Percentiles rank a stretch among this genome's conserved stretches.
These are phyloP conservation scores for Catharus bicknelli DNA, from an alignment of 2,113 vertebrate species.

Conservation along the genomic window DNA sequence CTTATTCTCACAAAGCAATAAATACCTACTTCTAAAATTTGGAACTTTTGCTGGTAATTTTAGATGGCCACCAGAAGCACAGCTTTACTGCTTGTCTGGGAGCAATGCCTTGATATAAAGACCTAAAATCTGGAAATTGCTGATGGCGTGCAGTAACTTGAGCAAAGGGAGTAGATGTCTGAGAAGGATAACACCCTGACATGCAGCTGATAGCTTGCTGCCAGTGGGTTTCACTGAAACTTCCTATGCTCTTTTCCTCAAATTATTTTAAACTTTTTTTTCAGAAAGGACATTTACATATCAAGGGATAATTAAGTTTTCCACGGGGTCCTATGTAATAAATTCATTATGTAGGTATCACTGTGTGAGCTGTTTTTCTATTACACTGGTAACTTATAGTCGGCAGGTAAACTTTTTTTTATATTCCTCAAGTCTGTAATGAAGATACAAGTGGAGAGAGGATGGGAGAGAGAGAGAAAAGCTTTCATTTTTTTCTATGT, in stretches of 20 bases:
- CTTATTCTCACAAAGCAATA: slow-evolving; percentile 13
- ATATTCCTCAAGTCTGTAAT: neutral
- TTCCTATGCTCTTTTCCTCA: neutral
- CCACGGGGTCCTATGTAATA: neutral
- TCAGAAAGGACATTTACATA: neutral
- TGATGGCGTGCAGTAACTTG: neutral
- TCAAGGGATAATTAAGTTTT: neutral
- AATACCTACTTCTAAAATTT: slow-evolving; percentile 5
- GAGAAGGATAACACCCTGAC: neutral
- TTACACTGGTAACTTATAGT: neutral
- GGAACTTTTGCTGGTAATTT: neutral
- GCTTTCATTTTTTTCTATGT: neutral
- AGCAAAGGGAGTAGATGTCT: neutral
- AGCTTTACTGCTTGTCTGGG: neutral
- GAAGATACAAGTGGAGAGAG: neutral
- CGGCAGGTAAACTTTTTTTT: neutral
- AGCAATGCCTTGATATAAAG: neutral
- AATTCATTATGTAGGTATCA: fast-evolving
- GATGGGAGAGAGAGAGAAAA: neutral
- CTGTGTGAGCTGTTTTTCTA: neutral
- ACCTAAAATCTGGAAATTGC: neutral
- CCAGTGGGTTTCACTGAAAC: neutral
- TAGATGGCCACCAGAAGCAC: neutral
- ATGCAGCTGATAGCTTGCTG: neutral
- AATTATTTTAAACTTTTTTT: neutral